Evolutionary conservation across 2,888 invertebrate genomes (phyloP), one percentile per base, ranked within the genome.

Genomic region (Pseudolycoriella hygida): DNA sequence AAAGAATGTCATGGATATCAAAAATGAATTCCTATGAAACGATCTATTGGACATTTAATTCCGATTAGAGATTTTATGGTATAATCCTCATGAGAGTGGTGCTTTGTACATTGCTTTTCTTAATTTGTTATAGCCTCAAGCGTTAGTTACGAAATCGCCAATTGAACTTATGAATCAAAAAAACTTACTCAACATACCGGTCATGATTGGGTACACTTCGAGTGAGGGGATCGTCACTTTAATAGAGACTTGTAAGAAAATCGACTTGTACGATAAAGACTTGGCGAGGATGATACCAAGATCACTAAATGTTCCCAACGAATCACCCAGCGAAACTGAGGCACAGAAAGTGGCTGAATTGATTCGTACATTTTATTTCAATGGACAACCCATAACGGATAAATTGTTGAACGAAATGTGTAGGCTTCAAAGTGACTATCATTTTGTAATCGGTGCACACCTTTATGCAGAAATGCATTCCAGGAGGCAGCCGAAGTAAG

Each of bases 191-290:
- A 60, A 67, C 1, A 68, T 71, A 5, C 73, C 75, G 1, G 55
- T 67, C 0, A 64, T 74, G 3, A 61, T 71, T 50, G 74, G 75
- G 4, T 56, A 72, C 1, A 72, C 68, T 43, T 70, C 71, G 0
- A 69, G 68, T 0, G 75, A 75, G 57, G 74, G 73, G 0, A 50
- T 73, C 1, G 62, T 67, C 0, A 62, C 47, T 54, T 20, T 59
- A 4, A 12, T 50, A 0, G 51, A 53, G 51, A 57, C 55, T 0
- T 41, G 51, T 10, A 55, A 54, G n/a, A 60, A 57, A 39, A 11
- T 63, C 1, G 50, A 55, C 1, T 47, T 49, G 2, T 53, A 50
- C 18, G 55, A 60, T 5, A 42, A 53, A n/a, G 62, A 64, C 47
- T 40, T 62, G 8, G 50, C 54, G 0, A 54, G 60, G 5, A 12